phyloP scores from a whole-genome alignment of 1,140 invertebrate genomes.

The Apocrypta bakeri region DNA sequence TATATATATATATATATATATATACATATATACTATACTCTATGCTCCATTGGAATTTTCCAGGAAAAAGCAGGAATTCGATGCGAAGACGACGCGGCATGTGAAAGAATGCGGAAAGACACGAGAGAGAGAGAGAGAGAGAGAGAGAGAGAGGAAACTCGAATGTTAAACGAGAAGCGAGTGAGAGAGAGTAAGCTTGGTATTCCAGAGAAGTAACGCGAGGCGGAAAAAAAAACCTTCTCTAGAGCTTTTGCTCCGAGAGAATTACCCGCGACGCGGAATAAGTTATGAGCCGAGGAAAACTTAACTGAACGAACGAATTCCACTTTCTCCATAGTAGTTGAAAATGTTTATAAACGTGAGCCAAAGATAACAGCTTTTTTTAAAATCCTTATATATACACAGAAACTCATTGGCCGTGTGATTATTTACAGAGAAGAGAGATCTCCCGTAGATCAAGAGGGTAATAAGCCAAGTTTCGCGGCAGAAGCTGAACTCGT shows the following conservation, averaged over 20 bases:
- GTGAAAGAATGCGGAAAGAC: conserved; percentile 21
- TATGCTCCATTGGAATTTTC: conserved; percentile 10
- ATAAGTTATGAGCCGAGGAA: conserved; percentile 6
- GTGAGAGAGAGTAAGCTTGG: background rate
- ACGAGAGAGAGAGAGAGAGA: too few relatives aligned
- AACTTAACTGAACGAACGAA: background rate
- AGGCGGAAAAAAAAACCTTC: background rate
- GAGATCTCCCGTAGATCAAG: background rate
- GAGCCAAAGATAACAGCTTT: too few relatives aligned
- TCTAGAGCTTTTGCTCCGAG: background rate
- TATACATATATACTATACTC: too few relatives aligned
- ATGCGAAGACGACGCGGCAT: background rate
- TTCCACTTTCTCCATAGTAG: too few relatives aligned
- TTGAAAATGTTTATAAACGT: too few relatives aligned
- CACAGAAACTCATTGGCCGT: too few relatives aligned
- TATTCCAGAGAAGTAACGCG: conserved; percentile 15
- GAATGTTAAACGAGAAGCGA: conserved; percentile 11
- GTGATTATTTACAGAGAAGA: background rate
- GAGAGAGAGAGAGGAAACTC: background rate
- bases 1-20: too few relatives aligned
- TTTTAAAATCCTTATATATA: conserved; percentile 42
- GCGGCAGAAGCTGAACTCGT: conserved; percentile 30
- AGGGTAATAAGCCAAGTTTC: background rate
- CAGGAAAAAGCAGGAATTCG: background rate
- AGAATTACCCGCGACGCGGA: background rate